Percentiles rank a stretch among this genome's conserved stretches.
These are phyloP conservation scores for Umimayanthus kanabou DNA, from an alignment of 92 coral and sea anemone species.

Conservation along the genomic window DNA sequence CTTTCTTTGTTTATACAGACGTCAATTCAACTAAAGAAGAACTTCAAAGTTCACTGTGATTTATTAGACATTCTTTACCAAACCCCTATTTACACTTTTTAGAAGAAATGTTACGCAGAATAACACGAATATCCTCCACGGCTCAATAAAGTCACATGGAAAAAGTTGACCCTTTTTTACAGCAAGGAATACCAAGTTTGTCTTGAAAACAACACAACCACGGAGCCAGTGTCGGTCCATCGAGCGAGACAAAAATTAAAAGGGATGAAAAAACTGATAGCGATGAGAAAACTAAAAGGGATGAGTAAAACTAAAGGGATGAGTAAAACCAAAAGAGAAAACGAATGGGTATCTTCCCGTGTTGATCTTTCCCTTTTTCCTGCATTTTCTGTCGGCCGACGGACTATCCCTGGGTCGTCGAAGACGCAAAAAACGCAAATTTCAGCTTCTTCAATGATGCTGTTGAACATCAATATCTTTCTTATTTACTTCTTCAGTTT, in stretches of 20 bases:
- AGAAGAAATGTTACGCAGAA: not conserved
- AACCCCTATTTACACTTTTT: constrained; percentile 3
- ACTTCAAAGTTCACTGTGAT: not conserved
- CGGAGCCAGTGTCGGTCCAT: not conserved
- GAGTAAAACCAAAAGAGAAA: no score
- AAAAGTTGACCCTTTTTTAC: not conserved
- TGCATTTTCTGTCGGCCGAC: no score
- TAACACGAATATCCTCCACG: not conserved
- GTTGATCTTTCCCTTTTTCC: no score
- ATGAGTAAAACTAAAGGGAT: not conserved
- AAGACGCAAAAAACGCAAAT: no score
- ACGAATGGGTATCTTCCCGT: no score
- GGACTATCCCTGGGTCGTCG: no score
- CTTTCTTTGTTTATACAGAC: not conserved
- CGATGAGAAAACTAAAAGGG: not conserved
- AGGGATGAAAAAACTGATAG: not conserved
- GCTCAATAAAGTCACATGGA: not conserved
- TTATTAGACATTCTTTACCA: not conserved
- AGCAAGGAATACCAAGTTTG: not conserved
- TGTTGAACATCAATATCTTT: not conserved
- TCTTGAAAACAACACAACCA: not conserved
- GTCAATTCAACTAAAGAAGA: not conserved
- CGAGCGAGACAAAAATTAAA: not conserved
- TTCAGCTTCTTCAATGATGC: no score
- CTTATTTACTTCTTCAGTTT: not conserved